A percentile compares a stretch with the other conserved stretches of the same genome.
Conservation (phyloP, 2,113 vertebrate genomes). For the Zosterops hypoxanthus region DNA sequence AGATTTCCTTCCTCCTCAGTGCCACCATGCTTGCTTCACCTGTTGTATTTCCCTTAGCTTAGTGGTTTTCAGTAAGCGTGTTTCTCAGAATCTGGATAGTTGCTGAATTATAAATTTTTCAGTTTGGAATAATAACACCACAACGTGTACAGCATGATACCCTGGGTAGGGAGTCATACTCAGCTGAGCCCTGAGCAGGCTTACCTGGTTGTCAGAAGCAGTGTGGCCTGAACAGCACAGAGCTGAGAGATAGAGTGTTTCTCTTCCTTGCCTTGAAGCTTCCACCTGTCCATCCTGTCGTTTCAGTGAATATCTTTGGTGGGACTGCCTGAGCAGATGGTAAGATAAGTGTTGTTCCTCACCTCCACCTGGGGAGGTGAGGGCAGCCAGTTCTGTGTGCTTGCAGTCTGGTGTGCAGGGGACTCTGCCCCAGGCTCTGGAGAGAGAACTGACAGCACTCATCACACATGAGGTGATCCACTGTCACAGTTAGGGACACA, state of each 20-base stretch:
- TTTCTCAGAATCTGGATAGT: constrained; percentile 20
- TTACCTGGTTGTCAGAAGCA: neutral
- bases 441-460: neutral
- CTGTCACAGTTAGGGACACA: too few species aligned
- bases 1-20: constrained; percentile 48
- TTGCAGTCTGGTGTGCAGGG: neutral
- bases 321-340: neutral
- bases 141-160: neutral
- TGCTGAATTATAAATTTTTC: neutral
- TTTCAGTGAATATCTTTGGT: neutral
- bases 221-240: neutral
- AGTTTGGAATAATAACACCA: neutral
- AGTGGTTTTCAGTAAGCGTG: neutral
- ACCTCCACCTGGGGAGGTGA: neutral
- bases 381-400: neutral
- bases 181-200: neutral
- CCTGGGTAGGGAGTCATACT: neutral
- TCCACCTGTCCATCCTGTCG: neutral
- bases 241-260: neutral
- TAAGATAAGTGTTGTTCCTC: neutral
- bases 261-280: neutral
- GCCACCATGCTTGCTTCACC: constrained; percentile 33
- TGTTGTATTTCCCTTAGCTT: constrained; percentile 13
- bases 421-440: rapidly evolving
- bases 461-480: rapidly evolving